Evolutionary conservation across 2,113 vertebrate genomes (phyloP).

Genomic region (Sinocyclocheilus anshuiensis): DNA sequence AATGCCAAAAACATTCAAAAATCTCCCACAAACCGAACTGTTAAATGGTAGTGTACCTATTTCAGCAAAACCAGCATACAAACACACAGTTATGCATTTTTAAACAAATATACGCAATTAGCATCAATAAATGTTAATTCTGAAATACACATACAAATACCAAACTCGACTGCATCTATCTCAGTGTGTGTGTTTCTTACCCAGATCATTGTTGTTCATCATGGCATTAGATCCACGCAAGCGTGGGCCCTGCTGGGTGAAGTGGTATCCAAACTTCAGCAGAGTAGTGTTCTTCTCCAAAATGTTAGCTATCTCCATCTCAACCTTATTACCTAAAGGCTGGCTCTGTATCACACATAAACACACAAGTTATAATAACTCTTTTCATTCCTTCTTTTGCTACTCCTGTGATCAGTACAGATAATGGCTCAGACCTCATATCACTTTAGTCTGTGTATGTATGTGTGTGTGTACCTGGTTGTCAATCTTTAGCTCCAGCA

Average conservation of each 20-base stretch:
- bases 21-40: neutral
- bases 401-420: neutral
- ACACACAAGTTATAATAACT: neutral
- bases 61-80: neutral
- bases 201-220: conserved; percentile 98
- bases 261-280: conserved; percentile 96
- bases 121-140: neutral
- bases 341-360: conserved; percentile 82
- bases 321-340: conserved; percentile 95
- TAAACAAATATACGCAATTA: neutral
- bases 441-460: neutral
- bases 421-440: neutral
- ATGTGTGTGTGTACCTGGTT: conserved; percentile 83
- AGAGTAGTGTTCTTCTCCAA: conserved; percentile 92
- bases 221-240: conserved; percentile 93
- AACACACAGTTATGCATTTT: neutral
- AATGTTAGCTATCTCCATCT: conserved; percentile 98
- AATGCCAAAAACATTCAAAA: neutral
- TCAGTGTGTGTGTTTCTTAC: conserved; percentile 72
- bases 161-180: neutral
- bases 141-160: conserved; percentile 5
- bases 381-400: neutral
- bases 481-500: conserved; percentile 94
- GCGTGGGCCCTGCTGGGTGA: conserved; percentile 96
- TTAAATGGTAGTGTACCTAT: neutral